Evolutionary conservation across 2,113 vertebrate genomes (phyloP).

Genomic region (Hucho hucho): DNA sequence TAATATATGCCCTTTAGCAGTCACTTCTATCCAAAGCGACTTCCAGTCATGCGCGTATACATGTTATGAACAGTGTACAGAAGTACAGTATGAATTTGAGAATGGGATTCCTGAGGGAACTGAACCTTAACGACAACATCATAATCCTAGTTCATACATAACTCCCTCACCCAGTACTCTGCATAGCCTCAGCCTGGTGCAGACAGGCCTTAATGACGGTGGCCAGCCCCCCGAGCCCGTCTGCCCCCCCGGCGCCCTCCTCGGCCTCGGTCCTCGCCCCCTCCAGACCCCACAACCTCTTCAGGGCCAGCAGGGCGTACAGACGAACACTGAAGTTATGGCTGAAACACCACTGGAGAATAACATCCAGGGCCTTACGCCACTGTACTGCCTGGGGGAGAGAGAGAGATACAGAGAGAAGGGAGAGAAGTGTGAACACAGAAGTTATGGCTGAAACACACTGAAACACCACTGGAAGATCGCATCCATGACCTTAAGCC

Average conservation of each 20-base stretch:
- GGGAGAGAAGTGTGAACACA: neutral
- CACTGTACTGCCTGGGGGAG: conserved; percentile 69
- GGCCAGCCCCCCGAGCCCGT: conserved; percentile 71
- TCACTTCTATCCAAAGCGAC: no score
- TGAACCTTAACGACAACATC: no score
- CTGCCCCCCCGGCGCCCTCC: conserved; percentile 44
- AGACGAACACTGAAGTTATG: conserved; percentile 93
- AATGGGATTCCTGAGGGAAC: no score
- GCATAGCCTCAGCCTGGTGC: conserved; percentile 84
- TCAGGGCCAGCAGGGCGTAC: conserved; percentile 87
- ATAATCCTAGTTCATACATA: neutral
- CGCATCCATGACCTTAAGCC: no score
- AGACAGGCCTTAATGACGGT: conserved; percentile 85
- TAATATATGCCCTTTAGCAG: neutral
- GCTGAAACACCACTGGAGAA: conserved; percentile 88
- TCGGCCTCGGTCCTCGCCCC: conserved; percentile 25
- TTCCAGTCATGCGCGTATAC: no score
- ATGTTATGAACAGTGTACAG: no score
- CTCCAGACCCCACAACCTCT: conserved; percentile 84
- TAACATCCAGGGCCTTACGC: conserved; percentile 77
- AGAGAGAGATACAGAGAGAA: no score
- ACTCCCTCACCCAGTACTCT: conserved; percentile 81
- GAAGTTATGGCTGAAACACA: no score
- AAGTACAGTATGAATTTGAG: no score
- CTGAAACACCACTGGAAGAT: no score